Evolutionary conservation across 2,797 vertebrate species (phyloP), one percentile per base, ranked within the genome.

Genomic region (Melanotaenia pygmaea): DNA sequence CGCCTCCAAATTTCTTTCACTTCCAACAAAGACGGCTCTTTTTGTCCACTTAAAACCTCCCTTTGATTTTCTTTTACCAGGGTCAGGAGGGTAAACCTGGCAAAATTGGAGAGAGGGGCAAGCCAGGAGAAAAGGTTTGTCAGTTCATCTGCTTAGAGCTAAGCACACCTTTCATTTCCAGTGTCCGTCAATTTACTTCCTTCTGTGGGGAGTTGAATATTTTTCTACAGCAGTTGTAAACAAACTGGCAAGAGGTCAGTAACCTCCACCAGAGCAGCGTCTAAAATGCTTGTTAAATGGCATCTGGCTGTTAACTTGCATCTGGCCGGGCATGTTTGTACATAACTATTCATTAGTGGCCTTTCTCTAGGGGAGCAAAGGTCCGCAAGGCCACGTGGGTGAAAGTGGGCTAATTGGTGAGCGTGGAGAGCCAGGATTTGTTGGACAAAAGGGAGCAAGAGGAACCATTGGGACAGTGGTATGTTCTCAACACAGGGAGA

Each of bases 71-170:
- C 61, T 80, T 70, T 67, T 67, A 59, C 65, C 81, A 99, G 97
- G 98, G 98, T 80, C 96, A 95, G 59, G 98, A 99, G 94, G 98
- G 98, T 58, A 97, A 96, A 91, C 95, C 96, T 58, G 98, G 98
- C 77, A 94, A 90, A 84, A 95, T 94, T 67, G 98, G 98, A 1
- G 96, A 96, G 84, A 94, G 94, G 79, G 98, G 98, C 91, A 96
- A 95, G 83, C 91, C 79, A 26, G 98, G 98, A 89, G 89, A 94
- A 84, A 97, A 98, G 96, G 98, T 98, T 88, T 61, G 91, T 87
- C 67, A 20, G 54, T 70, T 74, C 30, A 58, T 73, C 77, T 22
- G 40, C 64, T 76, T 10, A 7, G 20, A 35, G 77, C 64, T 56
- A 40, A 73, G 65, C 18, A 43, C 75, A 64, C 32, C 38, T 60